Conservation (phyloP, 1,140 invertebrate species). For the Drosophila suzukii region DNA sequence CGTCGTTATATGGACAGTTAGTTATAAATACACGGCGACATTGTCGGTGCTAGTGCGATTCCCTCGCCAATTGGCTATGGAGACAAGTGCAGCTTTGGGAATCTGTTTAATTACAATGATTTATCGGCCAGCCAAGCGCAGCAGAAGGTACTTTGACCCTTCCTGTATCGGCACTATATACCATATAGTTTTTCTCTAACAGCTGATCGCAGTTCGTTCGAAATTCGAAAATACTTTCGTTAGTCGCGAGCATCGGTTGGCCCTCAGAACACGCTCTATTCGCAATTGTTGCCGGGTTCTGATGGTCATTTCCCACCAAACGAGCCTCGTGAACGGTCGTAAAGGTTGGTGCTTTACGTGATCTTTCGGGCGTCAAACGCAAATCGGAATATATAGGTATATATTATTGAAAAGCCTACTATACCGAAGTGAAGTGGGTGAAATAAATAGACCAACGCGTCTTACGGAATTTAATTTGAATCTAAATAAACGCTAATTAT, state of each 20-base stretch:
- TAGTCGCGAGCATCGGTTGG: constrained; percentile 31
- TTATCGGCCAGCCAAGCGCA: constrained; percentile 34
- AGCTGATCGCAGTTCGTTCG: constrained; percentile 35
- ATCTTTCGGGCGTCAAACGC: constrained; percentile 1
- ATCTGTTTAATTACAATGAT: constrained; percentile 38
- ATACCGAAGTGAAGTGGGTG: constrained; percentile 1
- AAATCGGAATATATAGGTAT: constrained; percentile 5
- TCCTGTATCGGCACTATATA: neutral
- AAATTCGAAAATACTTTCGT: constrained; percentile 58
- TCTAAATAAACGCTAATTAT: neutral
- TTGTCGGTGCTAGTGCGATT: constrained; percentile 16
- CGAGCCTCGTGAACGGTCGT: constrained; percentile 21
- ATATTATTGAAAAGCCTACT: neutral
- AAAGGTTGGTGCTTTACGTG: constrained; percentile 15
- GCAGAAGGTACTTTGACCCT: constrained; percentile 54
- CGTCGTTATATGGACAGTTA: constrained; percentile 9
- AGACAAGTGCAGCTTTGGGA: constrained; percentile 38
- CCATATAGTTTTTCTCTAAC: constrained; percentile 1
- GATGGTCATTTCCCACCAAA: constrained; percentile 45
- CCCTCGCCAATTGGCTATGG: constrained; percentile 5
- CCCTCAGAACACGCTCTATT: constrained; percentile 16
- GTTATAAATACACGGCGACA: constrained; percentile 14
- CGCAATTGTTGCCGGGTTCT: constrained; percentile 31
- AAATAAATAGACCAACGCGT: constrained; percentile 1
- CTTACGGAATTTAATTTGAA: neutral